A percentile compares a stretch with the other conserved stretches of the same genome.
These are phyloP conservation scores for Bambusicola thoracicus DNA, from an alignment of 2,113 vertebrate species.

Conservation along the genomic window DNA sequence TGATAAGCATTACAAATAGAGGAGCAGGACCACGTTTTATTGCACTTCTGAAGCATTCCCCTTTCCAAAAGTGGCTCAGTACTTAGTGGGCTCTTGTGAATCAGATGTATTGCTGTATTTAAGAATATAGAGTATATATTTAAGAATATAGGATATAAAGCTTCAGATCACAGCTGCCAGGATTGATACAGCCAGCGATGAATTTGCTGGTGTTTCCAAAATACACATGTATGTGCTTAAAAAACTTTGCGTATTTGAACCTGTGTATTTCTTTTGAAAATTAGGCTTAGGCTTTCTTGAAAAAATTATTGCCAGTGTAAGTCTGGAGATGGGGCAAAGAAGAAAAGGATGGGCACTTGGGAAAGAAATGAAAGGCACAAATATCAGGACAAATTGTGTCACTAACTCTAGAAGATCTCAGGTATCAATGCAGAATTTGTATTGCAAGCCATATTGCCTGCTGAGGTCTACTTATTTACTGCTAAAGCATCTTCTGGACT, in stretches of 20 bases:
- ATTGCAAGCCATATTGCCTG: not conserved
- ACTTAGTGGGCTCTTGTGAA: not conserved
- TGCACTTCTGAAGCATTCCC: accelerated
- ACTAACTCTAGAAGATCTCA: not conserved
- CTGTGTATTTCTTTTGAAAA: not conserved
- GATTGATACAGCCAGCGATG: not conserved
- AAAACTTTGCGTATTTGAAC: not conserved
- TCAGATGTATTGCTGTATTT: too few species aligned
- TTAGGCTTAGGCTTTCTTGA: not conserved
- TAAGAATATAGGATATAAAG: not conserved
- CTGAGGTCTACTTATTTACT: not conserved
- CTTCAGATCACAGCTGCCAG: not conserved
- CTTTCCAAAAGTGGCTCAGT: not conserved
- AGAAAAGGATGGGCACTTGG: not conserved
- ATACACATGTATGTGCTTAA: not conserved
- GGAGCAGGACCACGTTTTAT: not conserved
- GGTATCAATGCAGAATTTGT: not conserved
- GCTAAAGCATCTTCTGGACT: not conserved
- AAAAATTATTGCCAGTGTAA: not conserved
- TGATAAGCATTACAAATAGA: accelerated
- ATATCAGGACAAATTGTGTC: not conserved
- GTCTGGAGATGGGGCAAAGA: not conserved
- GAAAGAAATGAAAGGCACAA: not conserved
- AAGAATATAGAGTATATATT: not conserved
- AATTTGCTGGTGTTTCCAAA: not conserved